These are phyloP conservation scores for Catotricha subobsoleta DNA, from an alignment of 2,888 invertebrate species.

Conservation along the genomic window DNA sequence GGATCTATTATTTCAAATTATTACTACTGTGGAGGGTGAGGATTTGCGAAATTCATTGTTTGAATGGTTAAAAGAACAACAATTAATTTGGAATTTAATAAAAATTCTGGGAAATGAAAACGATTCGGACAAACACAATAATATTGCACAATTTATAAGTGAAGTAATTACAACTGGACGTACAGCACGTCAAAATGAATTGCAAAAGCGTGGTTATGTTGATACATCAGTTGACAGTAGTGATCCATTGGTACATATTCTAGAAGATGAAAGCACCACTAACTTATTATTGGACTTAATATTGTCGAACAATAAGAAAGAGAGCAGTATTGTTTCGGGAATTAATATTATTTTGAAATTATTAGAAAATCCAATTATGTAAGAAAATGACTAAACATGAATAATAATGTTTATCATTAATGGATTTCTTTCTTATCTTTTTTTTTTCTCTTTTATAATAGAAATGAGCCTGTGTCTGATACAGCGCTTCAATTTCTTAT, in stretches of 20 bases:
- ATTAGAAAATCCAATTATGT: constrained; percentile 31
- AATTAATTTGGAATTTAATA: constrained; percentile 65
- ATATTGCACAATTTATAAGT: constrained; percentile 74
- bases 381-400: constrained; percentile 2
- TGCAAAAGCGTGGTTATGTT: constrained; percentile 34
- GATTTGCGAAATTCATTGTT: constrained; percentile 52
- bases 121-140: constrained; percentile 61
- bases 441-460: constrained; percentile 10
- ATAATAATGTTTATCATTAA: not conserved
- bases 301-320: constrained; percentile 44
- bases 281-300: constrained; percentile 54
- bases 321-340: constrained; percentile 60
- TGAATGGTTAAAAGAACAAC: constrained; percentile 81
- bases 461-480: constrained; percentile 27
- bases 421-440: no score
- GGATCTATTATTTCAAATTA: constrained; percentile 73
- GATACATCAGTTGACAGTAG: constrained; percentile 24
- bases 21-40: constrained; percentile 62
- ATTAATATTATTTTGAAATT: constrained; percentile 60
- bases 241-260: constrained; percentile 51
- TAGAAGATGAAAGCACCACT: constrained; percentile 49
- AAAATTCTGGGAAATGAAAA: constrained; percentile 41
- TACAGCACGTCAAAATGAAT: constrained; percentile 33
- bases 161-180: constrained; percentile 59
- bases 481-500: constrained; percentile 19